phyloP scores from a whole-genome alignment of 2,113 vertebrate species.

The Uria lomvia region DNA sequence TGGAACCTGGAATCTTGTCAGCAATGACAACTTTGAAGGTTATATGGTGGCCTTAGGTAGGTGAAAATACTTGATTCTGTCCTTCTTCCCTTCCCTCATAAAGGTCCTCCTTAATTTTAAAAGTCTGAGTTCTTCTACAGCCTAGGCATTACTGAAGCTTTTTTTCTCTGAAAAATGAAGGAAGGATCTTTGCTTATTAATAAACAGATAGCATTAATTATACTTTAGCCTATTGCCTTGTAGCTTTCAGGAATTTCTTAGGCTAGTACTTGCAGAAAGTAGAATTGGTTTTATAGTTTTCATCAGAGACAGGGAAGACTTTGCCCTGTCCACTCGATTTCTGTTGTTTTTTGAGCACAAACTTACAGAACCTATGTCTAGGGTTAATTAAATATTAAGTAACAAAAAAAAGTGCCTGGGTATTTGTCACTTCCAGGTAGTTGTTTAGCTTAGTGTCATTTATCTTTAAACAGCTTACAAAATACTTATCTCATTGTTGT shows the following conservation, averaged over 20 bases:
- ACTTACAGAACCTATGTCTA: not conserved
- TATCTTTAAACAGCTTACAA: not conserved
- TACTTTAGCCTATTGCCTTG: not conserved
- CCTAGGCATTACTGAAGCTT: not conserved
- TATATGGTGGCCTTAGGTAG: slow-evolving; percentile 86
- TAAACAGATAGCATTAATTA: not conserved
- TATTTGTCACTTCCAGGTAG: not conserved
- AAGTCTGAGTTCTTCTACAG: not conserved
- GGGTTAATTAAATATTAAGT: not conserved
- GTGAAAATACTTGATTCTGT: not conserved
- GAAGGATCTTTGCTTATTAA: not conserved
- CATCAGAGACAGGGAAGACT: not conserved
- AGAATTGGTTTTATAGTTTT: not conserved
- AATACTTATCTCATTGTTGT: not conserved
- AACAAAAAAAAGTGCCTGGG: not conserved
- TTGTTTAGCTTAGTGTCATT: not conserved
- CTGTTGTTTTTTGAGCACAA: not conserved
- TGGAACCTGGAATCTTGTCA: slow-evolving; percentile 85
- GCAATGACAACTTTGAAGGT: slow-evolving; percentile 83
- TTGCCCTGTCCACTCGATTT: not conserved
- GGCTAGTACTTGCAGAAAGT: not conserved
- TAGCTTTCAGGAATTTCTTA: not conserved
- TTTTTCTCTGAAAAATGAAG: not conserved
- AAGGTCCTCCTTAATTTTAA: not conserved
- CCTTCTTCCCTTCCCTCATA: not conserved